Evolutionary conservation across 35 echinoderm and acorn worm genomes (phyloP).

Genomic region (Ophioderma brevispina): DNA sequence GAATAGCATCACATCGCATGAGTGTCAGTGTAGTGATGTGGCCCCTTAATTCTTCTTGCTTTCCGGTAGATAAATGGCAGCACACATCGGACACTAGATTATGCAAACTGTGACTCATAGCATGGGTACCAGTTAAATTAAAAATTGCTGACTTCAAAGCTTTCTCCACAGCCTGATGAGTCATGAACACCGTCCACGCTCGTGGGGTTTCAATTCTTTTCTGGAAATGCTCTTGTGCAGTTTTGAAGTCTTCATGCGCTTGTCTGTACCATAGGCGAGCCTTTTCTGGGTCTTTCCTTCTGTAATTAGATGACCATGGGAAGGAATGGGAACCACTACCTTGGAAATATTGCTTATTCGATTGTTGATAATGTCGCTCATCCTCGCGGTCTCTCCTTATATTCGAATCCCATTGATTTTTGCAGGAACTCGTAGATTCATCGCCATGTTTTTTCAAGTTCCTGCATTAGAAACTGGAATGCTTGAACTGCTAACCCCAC

Average conservation of each 20-base stretch:
- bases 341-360: background rate
- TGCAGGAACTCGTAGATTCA: background rate
- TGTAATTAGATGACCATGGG: slow-evolving; percentile 5
- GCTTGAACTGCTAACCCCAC: background rate
- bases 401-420: background rate
- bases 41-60: background rate
- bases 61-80: background rate
- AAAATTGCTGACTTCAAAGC: slow-evolving; percentile 24
- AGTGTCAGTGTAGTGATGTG: background rate
- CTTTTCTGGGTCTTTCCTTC: background rate
- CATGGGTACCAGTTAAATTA: background rate
- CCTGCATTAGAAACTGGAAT: slow-evolving; percentile 12
- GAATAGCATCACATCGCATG: background rate
- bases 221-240: background rate
- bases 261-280: slow-evolving; percentile 29
- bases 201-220: background rate
- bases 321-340: background rate
- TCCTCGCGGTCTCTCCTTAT: background rate
- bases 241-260: background rate
- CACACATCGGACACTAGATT: background rate
- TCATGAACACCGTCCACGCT: slow-evolving; percentile 19
- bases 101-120: background rate
- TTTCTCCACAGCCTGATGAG: slow-evolving; percentile 30
- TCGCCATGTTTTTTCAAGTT: background rate
- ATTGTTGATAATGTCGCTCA: background rate